A percentile compares a stretch with the other conserved stretches of the same genome.
Conservation (phyloP, 2,797 vertebrate genomes). For the Chelidonichthys spinosus region DNA sequence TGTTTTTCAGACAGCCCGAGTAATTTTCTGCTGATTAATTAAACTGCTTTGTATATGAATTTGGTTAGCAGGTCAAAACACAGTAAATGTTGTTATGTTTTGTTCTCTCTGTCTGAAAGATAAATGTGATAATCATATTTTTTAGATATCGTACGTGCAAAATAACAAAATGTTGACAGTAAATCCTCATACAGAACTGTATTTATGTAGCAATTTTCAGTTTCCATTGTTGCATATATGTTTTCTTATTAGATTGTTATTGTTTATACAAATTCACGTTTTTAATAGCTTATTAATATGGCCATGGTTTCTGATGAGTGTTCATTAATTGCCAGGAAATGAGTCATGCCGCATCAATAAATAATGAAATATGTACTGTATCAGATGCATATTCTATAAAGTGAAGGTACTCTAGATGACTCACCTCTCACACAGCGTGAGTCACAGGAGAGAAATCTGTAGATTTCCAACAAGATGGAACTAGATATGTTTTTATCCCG, state of each 20-base stretch:
- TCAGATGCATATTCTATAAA: slow-evolving; percentile 32
- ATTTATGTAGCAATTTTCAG: too few relatives aligned
- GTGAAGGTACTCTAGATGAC: slow-evolving; percentile 40
- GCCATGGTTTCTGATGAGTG: slow-evolving; percentile 12
- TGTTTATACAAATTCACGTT: background rate
- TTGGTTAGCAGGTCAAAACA: background rate
- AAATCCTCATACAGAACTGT: too few relatives aligned
- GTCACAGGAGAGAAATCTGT: slow-evolving; percentile 37
- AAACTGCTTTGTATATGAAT: background rate
- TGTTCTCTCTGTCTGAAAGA: too few relatives aligned
- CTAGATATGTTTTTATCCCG: slow-evolving; percentile 45
- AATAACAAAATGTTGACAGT: too few relatives aligned
- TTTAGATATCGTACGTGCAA: too few relatives aligned
- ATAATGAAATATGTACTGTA: slow-evolving; percentile 24
- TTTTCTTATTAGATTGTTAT: background rate
- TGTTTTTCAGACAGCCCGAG: background rate
- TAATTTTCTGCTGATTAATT: background rate
- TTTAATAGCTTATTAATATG: background rate
- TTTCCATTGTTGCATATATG: too few relatives aligned
- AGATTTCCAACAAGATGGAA: slow-evolving; percentile 22
- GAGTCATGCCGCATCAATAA: slow-evolving; percentile 39
- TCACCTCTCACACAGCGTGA: slow-evolving; percentile 46
- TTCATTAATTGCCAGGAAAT: slow-evolving; percentile 5
- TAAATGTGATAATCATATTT: too few relatives aligned
- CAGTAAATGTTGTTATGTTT: too few relatives aligned